phyloP scores from a whole-genome alignment of 2,888 invertebrate species.

The Lasioglossum villosulum region DNA sequence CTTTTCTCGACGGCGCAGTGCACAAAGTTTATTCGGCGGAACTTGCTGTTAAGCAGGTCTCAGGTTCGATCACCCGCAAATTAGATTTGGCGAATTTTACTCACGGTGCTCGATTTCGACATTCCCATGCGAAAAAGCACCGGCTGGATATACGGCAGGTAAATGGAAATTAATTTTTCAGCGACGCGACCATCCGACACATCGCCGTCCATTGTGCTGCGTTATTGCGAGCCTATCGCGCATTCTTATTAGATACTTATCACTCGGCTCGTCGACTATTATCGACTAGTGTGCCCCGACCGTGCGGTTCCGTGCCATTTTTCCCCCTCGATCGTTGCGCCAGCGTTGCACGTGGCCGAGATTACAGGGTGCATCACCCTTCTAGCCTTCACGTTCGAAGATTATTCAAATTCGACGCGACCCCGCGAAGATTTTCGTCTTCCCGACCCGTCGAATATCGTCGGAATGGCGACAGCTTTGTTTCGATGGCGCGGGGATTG shows the following conservation, averaged over 20 bases:
- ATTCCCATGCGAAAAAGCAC: background rate
- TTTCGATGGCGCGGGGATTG: constrained; percentile 54
- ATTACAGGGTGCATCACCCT: constrained; percentile 79
- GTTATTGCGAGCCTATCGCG: constrained; percentile 54
- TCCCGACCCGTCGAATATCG: constrained; percentile 44
- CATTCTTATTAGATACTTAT: constrained; percentile 74
- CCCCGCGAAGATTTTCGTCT: constrained; percentile 68
- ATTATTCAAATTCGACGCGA: constrained; percentile 81
- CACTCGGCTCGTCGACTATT: constrained; percentile 35
- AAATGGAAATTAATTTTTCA: constrained; percentile 47
- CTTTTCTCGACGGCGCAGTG: constrained; percentile 37
- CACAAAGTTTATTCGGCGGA: constrained; percentile 37
- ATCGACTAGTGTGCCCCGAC: constrained; percentile 48
- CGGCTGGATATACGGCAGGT: constrained; percentile 34
- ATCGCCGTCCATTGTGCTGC: constrained; percentile 41
- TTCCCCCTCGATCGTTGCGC: constrained; percentile 59
- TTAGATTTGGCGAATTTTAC: constrained; percentile 62
- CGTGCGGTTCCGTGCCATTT: constrained; percentile 53
- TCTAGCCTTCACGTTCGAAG: constrained; percentile 73
- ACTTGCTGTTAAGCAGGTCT: constrained; percentile 52
- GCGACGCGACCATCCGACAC: constrained; percentile 13
- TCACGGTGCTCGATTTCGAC: constrained; percentile 44
- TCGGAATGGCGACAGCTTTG: constrained; percentile 50
- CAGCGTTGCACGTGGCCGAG: constrained; percentile 80
- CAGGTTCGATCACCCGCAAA: constrained; percentile 63